A percentile compares a stretch with the other conserved stretches of the same genome.
Conservation (phyloP, 2,113 vertebrate species). For the Narcine bancroftii region DNA sequence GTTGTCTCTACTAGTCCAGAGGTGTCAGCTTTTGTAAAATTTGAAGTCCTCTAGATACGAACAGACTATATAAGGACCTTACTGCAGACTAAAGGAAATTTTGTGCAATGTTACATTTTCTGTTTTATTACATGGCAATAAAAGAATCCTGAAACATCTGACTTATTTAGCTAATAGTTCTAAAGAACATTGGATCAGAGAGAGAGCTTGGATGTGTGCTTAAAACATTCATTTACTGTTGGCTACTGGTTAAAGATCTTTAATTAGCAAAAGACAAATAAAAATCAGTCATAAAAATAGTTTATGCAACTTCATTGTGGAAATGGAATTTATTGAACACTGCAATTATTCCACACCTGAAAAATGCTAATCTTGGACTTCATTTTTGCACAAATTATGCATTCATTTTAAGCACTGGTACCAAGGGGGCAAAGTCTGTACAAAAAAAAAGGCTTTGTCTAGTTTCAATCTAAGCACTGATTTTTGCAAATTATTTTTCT, state of each 20-base stretch:
- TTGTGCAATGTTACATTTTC: too few relatives aligned
- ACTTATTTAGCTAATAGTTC: background rate
- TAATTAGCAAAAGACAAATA: background rate
- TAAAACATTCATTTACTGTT: conserved; percentile 5
- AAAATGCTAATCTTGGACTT: background rate
- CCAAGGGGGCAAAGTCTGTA: background rate
- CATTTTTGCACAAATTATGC: background rate
- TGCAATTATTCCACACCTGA: background rate
- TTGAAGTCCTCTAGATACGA: too few relatives aligned
- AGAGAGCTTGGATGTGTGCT: background rate
- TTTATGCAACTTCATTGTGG: background rate
- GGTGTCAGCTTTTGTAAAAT: background rate
- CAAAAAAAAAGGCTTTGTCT: background rate
- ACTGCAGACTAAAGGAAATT: too few relatives aligned
- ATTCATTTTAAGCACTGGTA: background rate
- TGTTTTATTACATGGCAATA: too few relatives aligned
- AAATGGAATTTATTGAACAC: background rate
- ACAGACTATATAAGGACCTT: too few relatives aligned
- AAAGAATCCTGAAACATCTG: conserved; percentile 8
- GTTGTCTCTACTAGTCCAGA: background rate
- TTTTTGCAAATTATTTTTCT: background rate
- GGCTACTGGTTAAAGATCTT: background rate
- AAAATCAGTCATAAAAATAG: conserved; percentile 1
- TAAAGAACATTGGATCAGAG: background rate
- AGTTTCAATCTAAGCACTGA: background rate